Evolutionary conservation across 2,113 vertebrate genomes (phyloP), one percentile per base, ranked within the genome.

Genomic region (Thamnaconus septentrionalis): DNA sequence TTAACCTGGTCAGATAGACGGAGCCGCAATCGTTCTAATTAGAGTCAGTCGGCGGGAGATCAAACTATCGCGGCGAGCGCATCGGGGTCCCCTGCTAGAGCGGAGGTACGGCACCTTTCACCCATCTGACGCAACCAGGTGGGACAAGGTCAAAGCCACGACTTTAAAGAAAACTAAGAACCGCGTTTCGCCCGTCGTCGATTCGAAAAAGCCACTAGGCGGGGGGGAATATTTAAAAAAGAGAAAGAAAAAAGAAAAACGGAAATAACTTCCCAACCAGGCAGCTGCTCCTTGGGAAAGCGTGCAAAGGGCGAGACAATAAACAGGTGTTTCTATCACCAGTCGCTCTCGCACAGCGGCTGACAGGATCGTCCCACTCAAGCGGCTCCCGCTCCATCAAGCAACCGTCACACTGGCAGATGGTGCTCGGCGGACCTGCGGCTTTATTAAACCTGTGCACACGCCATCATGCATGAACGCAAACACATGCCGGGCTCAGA

Each of bases 371-470:
- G 81, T 78, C 81, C 78, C 81, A 75, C 75, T 75, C 63, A 81
- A 80, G 51, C 68, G 53, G 75, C 73, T 82, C 76, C 73, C 40
- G 82, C 75, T 77, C 76, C 6, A 80, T 88, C 83, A 75, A 88
- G 80, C 79, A 49, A 41, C 8, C 58, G 4, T 48, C 71, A 82
- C 77, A 67, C 18, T 31, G 18, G 18, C 89, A 91, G 90, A 91
- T 89, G 89, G 88, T 84, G 73, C 84, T 83, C 80, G 31, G 58
- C 48, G 59, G 78, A 86, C 79, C 83, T 62, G 76, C 18, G 81
- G 84, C 71, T 81, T 81, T 67, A 84, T 75, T 71, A 80, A 75
- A 80, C 57, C 11, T 40, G 53, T 53, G 61, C 80, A 63, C 70
- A 56, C 64, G 58, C 46, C 5, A 71, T 62, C 77, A 69, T 69